Conservation (phyloP, 2,888 invertebrate species). For the Argyresthia goedartella region DNA sequence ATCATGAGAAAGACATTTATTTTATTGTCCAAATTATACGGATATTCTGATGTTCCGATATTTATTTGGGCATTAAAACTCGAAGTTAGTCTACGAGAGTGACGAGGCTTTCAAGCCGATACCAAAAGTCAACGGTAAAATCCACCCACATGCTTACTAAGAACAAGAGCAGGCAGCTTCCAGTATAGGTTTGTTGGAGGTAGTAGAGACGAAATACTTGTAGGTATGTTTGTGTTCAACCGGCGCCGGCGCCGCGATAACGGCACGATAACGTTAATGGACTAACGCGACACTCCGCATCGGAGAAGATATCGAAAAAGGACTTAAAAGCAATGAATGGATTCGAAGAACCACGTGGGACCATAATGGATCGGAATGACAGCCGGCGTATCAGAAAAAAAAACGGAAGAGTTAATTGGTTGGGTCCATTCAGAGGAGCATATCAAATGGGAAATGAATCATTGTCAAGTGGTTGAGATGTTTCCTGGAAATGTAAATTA, state of each 20-base stretch:
- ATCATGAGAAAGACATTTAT: too few species aligned
- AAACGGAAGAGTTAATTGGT: slow-evolving; percentile 25
- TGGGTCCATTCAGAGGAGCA: background rate
- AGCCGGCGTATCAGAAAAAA: slow-evolving; percentile 21
- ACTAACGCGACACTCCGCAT: slow-evolving; percentile 13
- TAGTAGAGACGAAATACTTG: background rate
- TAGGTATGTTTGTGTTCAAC: background rate
- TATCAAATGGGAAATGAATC: slow-evolving; percentile 2
- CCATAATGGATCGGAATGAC: slow-evolving; percentile 55
- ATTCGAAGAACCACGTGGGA: slow-evolving; percentile 56
- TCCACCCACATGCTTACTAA: background rate
- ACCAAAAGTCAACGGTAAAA: background rate
- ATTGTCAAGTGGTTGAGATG: background rate
- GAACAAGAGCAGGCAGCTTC: background rate
- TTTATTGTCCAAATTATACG: too few species aligned
- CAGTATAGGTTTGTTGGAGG: background rate
- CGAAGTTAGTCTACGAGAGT: background rate
- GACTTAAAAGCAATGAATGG: slow-evolving; percentile 49
- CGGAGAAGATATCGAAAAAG: background rate
- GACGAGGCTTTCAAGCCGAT: background rate
- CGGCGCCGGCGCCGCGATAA: slow-evolving; percentile 59
- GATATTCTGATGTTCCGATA: background rate
- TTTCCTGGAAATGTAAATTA: background rate
- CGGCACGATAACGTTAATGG: slow-evolving; percentile 62
- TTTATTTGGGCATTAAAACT: background rate